Evolutionary conservation across 2,797 vertebrate species (phyloP).

Genomic region (Myotis findleyi): DNA sequence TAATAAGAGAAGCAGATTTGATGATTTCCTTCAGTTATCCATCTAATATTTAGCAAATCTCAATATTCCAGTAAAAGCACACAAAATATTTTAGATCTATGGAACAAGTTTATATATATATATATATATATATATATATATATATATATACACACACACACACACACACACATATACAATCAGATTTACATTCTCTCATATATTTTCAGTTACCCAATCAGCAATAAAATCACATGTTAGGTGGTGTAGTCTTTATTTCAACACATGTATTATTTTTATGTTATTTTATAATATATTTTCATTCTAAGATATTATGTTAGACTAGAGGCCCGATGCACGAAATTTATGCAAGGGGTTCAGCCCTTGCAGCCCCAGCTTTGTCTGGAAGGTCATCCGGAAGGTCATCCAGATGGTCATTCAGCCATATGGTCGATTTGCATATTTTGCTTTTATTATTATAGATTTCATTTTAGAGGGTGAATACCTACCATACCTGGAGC

Average conservation of each 20-base stretch:
- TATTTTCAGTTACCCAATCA: not conserved
- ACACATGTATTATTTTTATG: not conserved
- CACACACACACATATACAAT: no score
- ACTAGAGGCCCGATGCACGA: no score
- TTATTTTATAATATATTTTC: slow-evolving; percentile 15
- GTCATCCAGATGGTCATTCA: no score
- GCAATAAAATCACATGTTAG: not conserved
- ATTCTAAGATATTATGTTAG: not conserved
- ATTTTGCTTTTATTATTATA: not conserved
- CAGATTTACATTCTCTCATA: not conserved
- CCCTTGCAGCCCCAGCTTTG: no score
- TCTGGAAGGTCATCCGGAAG: no score
- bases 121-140: not conserved
- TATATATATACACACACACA: not conserved
- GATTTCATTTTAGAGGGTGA: slow-evolving; percentile 21
- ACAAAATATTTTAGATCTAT: not conserved
- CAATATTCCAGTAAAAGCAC: not conserved
- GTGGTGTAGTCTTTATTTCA: slow-evolving; percentile 35
- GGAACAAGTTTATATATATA: not conserved
- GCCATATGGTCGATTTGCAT: no score
- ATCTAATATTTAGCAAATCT: slow-evolving; percentile 37
- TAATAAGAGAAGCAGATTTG: slow-evolving; percentile 8
- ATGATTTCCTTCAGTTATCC: not conserved
- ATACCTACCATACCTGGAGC: not conserved
- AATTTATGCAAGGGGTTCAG: no score